Evolutionary conservation across 1,140 invertebrate species (phyloP).

Genomic region (Lithobius niger): DNA sequence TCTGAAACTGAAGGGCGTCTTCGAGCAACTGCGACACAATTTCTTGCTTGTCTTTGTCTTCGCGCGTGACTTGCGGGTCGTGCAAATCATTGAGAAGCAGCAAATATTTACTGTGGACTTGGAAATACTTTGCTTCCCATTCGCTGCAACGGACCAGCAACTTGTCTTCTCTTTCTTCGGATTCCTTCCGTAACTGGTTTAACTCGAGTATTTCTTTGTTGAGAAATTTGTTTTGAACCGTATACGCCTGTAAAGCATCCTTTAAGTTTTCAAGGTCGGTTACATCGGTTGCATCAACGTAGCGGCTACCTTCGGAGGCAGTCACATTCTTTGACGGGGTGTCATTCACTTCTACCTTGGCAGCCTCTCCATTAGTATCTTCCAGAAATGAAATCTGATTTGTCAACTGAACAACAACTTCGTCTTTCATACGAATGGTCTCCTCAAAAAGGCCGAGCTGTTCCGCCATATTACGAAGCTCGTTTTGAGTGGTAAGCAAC

Average conservation of each 20-base stretch:
- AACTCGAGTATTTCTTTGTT: slow-evolving; percentile 39
- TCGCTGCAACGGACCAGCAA: slow-evolving; percentile 30
- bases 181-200: slow-evolving; percentile 31
- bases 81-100: slow-evolving; percentile 35
- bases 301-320: too few relatives aligned
- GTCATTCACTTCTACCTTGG: too few relatives aligned
- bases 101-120: slow-evolving; percentile 38
- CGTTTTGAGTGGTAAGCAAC: not conserved
- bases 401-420: slow-evolving; percentile 1
- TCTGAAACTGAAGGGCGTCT: not conserved
- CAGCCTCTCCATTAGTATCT: not conserved
- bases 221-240: slow-evolving; percentile 37
- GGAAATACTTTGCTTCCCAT: slow-evolving; percentile 37
- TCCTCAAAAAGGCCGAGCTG: not conserved
- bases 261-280: slow-evolving; percentile 14
- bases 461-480: not conserved
- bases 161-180: slow-evolving; percentile 29
- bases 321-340: too few relatives aligned
- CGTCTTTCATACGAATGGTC: slow-evolving; percentile 1
- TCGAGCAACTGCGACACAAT: slow-evolving; percentile 15
- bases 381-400: not conserved
- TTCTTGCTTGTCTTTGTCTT: slow-evolving; percentile 9
- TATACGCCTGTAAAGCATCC: slow-evolving; percentile 36
- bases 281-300: too few relatives aligned
- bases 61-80: slow-evolving; percentile 15